Evolutionary conservation across 2,797 vertebrate genomes (phyloP).

Genomic region (Squalus acanthias): DNA sequence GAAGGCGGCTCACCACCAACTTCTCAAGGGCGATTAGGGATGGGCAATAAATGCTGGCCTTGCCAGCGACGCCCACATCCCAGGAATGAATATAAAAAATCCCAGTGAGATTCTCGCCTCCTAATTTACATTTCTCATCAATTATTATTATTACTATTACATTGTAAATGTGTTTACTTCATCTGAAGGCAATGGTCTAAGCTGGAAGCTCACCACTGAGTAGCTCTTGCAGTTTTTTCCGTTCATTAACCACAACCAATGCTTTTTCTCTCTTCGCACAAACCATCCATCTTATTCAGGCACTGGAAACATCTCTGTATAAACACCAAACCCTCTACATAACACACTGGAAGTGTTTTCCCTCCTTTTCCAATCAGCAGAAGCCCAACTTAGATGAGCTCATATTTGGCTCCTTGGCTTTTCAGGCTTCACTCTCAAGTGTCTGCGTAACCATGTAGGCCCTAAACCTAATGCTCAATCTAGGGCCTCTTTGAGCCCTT

Average conservation of each 20-base stretch:
- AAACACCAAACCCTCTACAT: not conserved
- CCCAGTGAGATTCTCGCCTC: not conserved
- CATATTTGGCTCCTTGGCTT: not conserved
- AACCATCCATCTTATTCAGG: not conserved
- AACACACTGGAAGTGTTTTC: not conserved
- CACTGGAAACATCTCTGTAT: not conserved
- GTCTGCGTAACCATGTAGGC: not conserved
- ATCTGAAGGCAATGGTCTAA: not conserved
- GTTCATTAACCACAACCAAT: not conserved
- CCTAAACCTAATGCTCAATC: not conserved
- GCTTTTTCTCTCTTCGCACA: not conserved
- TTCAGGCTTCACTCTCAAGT: not conserved
- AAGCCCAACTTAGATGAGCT: not conserved
- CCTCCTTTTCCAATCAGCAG: not conserved
- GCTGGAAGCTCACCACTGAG: not conserved
- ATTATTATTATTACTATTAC: too few species aligned
- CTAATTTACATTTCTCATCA: not conserved
- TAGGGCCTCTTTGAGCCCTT: not conserved
- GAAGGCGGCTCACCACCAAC: too few species aligned
- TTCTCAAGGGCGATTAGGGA: too few species aligned
- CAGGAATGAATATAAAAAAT: not conserved
- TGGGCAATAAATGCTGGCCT: too few species aligned
- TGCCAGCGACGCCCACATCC: too few species aligned
- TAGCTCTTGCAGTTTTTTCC: not conserved
- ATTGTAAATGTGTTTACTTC: not conserved